Base-by-base conservation (phyloP, 2,113 vertebrate genomes). In the Nothobranchius furzeri region DNA sequence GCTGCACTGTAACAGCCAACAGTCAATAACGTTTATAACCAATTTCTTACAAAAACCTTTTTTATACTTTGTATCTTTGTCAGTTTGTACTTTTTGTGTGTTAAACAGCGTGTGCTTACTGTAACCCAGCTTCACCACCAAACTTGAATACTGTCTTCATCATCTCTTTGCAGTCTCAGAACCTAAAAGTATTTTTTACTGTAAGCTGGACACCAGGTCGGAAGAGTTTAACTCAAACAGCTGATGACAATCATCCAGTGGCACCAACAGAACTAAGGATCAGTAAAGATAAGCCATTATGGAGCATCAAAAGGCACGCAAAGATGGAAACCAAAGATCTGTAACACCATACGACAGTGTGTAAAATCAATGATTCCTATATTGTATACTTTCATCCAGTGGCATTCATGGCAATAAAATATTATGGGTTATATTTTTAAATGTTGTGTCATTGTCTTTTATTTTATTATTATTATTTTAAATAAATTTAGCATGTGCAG, bases 341-440 rank as follows among this genome's bases (percentile, higher is more conserved):
- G 25, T 30, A 15, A 71, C 62, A 84, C 60, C 64, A 85, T 68
- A 68, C 50, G 69, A 61, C 72, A 75, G 70, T 78, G 42, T 84
- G 76, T 73, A 74, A 81, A 81, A 89, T 80, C 59, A 63, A 60
- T 76, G 65, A 85, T 81, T 89, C 74, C 73, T 84, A 79, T 84
- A 59, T 85, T 89, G 82, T 92, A 78, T 82, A 86, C 93, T 92
- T 92, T 89, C 94, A 91, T 93, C 90, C 84, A 79, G 87, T 93
- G 83, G 88, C 87, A 87, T 90, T 81, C 87, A 93, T 89, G 84
- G 90, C 92, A 97, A 96, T 97, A 96, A 98, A 93, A 91, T 94
- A 95, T 95, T 94, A 93, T 24, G n/a, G 6, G 17, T 58, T 43
- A 5, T 20, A 13, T 58, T 43, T 42, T 12, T 55, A 17, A 2